Evolutionary conservation across 1,140 invertebrate species (phyloP), one percentile per base, ranked within the genome.

Genomic region (Scaptomyza montana): DNA sequence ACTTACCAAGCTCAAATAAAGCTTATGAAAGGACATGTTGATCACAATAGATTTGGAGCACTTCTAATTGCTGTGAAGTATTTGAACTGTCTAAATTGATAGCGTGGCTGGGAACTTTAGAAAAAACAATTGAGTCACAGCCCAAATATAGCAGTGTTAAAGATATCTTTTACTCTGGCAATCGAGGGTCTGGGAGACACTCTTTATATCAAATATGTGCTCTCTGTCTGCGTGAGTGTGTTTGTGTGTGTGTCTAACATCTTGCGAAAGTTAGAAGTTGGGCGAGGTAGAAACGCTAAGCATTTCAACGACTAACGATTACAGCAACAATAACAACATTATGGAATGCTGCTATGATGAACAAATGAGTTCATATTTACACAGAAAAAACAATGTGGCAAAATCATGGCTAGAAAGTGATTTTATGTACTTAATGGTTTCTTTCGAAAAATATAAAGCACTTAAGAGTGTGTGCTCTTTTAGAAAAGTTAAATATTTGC

Each of bases 211-310:
- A 69, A 69, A 63, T 69, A 51, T 3, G 9, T 8, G 19, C 21
- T 12, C 16, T 51, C 33, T 49, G 30, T 28, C 2, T 70, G 21
- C 13, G 16, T 21, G 19, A 10, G 45, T 54, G 50, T 33, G 25
- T 36, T 10, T 57, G 30, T 36, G 41, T 64, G 43, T 77, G 41
- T 72, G 10, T 56, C 51, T 73, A 77, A 85, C 77, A 74, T 69
- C 80, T 84, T 84, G 78, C 76, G 80, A 84, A 84, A 85, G 76
- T 66, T 30, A 51, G 63, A 63, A 76, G 72, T 80, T 75, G 77
- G 49, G 77, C 77, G 65, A 79, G 76, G 77, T 74, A 51, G 12
- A 72, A 77, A 62, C 49, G 39, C 39, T 43, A 53, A 21, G 56
- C 55, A 47, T 47, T 49, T 49, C 43, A 47, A 28, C 25, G 10